Conservation (phyloP, 2,888 invertebrate genomes). For the Drosophila borborema region DNA sequence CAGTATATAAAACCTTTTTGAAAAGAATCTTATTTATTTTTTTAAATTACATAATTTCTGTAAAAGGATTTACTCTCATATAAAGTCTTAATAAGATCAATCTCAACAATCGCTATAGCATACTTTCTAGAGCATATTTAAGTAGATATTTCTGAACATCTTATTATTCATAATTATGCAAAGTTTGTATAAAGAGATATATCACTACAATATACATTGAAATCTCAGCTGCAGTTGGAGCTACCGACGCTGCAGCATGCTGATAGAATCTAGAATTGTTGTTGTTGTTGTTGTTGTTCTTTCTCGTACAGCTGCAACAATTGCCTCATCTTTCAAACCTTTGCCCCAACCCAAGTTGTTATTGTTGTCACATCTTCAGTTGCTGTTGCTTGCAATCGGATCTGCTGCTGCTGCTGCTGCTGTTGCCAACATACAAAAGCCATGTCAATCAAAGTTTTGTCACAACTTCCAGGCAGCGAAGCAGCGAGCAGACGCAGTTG, state of each 20-base stretch:
- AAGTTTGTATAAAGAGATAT: not conserved
- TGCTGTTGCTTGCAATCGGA: slow-evolving; percentile 47
- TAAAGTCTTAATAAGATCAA: not conserved
- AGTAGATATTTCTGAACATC: not conserved
- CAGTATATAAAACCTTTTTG: not conserved
- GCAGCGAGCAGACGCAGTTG: slow-evolving; percentile 23
- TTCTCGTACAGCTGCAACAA: slow-evolving; percentile 56
- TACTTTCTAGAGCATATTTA: slow-evolving; percentile 38
- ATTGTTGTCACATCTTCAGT: slow-evolving; percentile 34
- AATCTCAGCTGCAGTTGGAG: slow-evolving; percentile 11
- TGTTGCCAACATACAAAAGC: slow-evolving; percentile 68
- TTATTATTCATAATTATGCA: not conserved
- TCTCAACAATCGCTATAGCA: slow-evolving; percentile 24
- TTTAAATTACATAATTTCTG: not conserved
- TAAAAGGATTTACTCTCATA: not conserved
- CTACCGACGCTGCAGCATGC: not conserved
- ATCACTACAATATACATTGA: not conserved
- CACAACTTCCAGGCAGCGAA: slow-evolving; percentile 40
- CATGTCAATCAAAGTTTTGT: slow-evolving; percentile 77
- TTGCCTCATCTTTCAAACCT: slow-evolving; percentile 42
- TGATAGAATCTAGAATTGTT: slow-evolving; percentile 45
- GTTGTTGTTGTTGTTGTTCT: not conserved
- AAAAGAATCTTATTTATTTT: not conserved
- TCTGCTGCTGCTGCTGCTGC: slow-evolving; percentile 35
- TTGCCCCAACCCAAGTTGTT: slow-evolving; percentile 27